phyloP scores from a whole-genome alignment of 2,113 vertebrate genomes.

The Monarcha castaneiventris region DNA sequence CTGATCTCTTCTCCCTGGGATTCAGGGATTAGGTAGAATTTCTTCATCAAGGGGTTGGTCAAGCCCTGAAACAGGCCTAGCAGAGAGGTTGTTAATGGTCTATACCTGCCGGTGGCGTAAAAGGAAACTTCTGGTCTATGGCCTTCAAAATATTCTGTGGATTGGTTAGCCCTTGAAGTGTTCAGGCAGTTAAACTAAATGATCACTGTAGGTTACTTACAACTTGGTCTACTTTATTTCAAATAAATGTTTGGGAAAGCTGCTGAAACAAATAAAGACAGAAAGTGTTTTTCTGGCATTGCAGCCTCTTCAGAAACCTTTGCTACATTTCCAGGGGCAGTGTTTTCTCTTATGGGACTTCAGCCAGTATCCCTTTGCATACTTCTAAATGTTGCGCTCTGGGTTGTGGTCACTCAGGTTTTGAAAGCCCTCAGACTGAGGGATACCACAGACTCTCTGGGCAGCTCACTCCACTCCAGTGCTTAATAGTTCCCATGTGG shows the following conservation, averaged over 20 bases:
- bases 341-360: neutral
- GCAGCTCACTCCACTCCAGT: neutral
- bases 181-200: neutral
- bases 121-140: neutral
- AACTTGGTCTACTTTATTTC: neutral
- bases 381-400: neutral
- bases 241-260: neutral
- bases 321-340: neutral
- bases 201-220: neutral
- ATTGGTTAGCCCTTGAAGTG: neutral
- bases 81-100: neutral
- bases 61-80: neutral
- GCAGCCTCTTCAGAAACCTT: neutral
- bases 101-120: neutral
- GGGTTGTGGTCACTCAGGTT: neutral
- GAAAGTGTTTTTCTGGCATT: neutral
- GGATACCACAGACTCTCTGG: neutral
- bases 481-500: neutral
- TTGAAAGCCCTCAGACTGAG: neutral
- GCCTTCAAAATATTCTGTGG: neutral
- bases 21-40: neutral
- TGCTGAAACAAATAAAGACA: neutral
- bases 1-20: neutral
- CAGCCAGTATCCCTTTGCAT: neutral
- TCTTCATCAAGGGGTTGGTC: neutral